These are phyloP conservation scores for Pharmacophagus antenor DNA, from an alignment of 2,888 invertebrate species.

Conservation along the genomic window DNA sequence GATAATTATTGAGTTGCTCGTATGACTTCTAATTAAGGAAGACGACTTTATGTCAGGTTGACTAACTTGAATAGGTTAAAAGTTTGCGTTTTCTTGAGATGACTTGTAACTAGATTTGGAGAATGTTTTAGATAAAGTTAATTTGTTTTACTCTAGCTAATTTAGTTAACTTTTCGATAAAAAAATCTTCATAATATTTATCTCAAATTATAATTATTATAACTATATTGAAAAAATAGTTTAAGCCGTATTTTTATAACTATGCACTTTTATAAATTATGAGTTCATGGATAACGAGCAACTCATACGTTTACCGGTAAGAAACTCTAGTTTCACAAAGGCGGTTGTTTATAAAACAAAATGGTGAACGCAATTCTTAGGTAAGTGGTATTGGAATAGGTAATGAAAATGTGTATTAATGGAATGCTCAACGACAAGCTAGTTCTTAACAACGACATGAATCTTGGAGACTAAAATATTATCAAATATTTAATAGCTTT, in stretches of 20 bases:
- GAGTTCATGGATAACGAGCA: constrained; percentile 34
- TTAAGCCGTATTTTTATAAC: not conserved
- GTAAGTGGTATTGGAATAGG: constrained; percentile 44
- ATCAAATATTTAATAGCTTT: too few relatives aligned
- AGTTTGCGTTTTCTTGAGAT: constrained; percentile 37
- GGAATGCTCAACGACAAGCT: constrained; percentile 14
- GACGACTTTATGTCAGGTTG: constrained; percentile 48
- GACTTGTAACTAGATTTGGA: constrained; percentile 27
- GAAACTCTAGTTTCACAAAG: constrained; percentile 59
- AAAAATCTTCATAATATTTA: too few relatives aligned
- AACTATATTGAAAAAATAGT: not conserved
- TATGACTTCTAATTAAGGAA: constrained; percentile 62
- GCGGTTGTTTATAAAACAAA: constrained; percentile 75
- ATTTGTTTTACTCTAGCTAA: constrained; percentile 18
- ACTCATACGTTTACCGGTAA: constrained; percentile 37
- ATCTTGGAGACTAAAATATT: not conserved
- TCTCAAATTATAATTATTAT: too few relatives aligned
- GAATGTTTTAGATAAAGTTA: constrained; percentile 17
- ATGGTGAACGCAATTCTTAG: constrained; percentile 49
- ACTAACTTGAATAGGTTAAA: constrained; percentile 26
- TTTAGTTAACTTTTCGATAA: constrained; percentile 6
- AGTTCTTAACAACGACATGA: constrained; percentile 1
- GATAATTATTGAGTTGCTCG: constrained; percentile 67
- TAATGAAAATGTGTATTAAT: constrained; percentile 51
- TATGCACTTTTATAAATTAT: constrained; percentile 30